phyloP scores from a whole-genome alignment of 2,113 vertebrate species.

The pig (Sus scrofa) region DNA sequence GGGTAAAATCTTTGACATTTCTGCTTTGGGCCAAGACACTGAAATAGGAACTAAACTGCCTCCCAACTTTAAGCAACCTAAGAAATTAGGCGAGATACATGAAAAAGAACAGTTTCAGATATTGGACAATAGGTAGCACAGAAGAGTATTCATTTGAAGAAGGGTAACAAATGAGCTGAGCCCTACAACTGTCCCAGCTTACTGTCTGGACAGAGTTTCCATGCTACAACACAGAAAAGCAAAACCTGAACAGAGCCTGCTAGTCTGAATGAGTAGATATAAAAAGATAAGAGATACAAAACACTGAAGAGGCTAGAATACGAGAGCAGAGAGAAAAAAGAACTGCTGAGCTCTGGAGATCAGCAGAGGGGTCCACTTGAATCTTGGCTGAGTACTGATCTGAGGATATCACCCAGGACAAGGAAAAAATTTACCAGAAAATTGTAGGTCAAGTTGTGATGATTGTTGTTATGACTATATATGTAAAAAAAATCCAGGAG shows the following conservation, averaged over 20 bases:
- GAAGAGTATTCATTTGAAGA: not conserved
- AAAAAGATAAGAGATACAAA: not conserved
- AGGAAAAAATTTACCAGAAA: not conserved
- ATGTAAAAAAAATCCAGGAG: too few relatives aligned
- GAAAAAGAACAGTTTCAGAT: not conserved
- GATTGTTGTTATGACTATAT: too few relatives aligned
- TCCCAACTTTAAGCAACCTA: not conserved
- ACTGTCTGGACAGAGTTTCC: not conserved
- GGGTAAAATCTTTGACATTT: slow-evolving; percentile 15
- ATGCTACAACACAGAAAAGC: not conserved
- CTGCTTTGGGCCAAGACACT: not conserved
- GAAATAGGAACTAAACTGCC: not conserved
- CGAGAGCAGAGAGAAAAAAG: not conserved
- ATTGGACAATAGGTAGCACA: not conserved
- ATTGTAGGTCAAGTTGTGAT: too few relatives aligned
- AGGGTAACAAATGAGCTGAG: not conserved
- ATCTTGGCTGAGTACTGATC: not conserved
- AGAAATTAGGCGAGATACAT: not conserved
- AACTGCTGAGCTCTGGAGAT: not conserved
- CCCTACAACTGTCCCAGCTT: not conserved
- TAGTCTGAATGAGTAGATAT: not conserved
- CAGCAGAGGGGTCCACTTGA: not conserved
- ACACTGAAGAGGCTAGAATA: not conserved
- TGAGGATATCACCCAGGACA: not conserved
- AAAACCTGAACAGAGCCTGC: not conserved